Evolutionary conservation across 2,113 vertebrate species (phyloP).

Genomic region (Nannospalax galili): DNA sequence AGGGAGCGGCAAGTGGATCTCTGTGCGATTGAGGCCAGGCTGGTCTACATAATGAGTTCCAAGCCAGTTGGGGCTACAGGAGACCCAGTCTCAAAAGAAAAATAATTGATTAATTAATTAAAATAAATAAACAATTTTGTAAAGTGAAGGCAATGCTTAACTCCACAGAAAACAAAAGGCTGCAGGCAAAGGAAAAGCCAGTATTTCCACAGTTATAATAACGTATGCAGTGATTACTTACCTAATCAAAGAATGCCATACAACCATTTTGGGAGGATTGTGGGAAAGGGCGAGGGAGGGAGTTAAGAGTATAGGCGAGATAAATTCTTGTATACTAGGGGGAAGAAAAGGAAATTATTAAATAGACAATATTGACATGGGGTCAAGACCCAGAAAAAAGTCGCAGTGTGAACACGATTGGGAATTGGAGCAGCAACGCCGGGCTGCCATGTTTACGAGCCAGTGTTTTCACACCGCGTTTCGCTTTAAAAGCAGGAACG

Average conservation of each 20-base stretch:
- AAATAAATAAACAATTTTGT: neutral
- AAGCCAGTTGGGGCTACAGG: too few species aligned
- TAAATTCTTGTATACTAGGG: neutral
- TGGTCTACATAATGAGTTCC: too few species aligned
- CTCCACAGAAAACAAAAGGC: neutral
- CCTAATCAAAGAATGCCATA: neutral
- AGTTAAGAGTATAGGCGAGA: neutral
- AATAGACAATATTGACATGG: neutral
- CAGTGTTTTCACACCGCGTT: neutral
- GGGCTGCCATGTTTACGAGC: neutral
- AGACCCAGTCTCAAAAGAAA: too few species aligned
- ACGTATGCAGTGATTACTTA: neutral
- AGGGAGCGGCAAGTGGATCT: too few species aligned
- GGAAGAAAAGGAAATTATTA: too few species aligned
- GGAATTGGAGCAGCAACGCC: too few species aligned
- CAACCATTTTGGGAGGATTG: neutral
- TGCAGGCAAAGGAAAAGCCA: neutral
- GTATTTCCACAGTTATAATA: neutral
- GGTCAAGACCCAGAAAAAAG: neutral
- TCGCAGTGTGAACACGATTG: too few species aligned
- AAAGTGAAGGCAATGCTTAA: neutral
- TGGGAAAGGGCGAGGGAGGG: neutral
- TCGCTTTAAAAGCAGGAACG: neutral
- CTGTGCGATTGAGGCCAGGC: too few species aligned
- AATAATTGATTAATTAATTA: too few species aligned